Evolutionary conservation across 2,797 vertebrate species (phyloP), one percentile per base, ranked within the genome.

Genomic region (Amniataba percoides): DNA sequence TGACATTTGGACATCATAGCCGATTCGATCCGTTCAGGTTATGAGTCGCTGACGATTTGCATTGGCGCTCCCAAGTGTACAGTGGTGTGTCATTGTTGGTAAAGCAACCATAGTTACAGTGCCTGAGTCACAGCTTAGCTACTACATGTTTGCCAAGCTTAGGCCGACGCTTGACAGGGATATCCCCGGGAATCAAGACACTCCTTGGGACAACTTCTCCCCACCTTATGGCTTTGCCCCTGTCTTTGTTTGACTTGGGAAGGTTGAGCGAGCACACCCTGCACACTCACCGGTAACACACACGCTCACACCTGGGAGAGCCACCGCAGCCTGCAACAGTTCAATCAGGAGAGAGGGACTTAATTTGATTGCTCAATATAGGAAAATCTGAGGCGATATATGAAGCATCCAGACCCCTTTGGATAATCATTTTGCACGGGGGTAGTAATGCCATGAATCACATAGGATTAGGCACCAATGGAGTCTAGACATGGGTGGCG

Each of bases 161-260:
- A 72, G 23, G 42, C n/a, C 53, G 75, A 85, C 79, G 85, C 42
- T 58, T 83, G 73, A 83, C 78, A 78, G 85, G 91, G 89, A 89
- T 87, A 88, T 91, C 88, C 88, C 80, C 27, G 4, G 53, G 76
- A 89, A 73, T 87, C 56, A 68, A 53, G 83, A 90, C 89, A 89
- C 92, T 89, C 90, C 92, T 92, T 94, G 63, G 80, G 75, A 69
- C 83, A 92, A 93, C 88, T 82, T 86, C 23, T 86, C 71, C 61
- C 77, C 61, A 73, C 80, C 83, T 84, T 72, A 64, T 21, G 60
- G 83, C 71, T 83, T 87, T 56, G 48, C 81, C 85, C 63, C 15
- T 5, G 62, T 79, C 68, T 78, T 52, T 90, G 48, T 90, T 89
- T 82, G 66, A 77, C 81, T 78, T 77, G 52, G 74, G 63, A 77